These are phyloP conservation scores for Boulengeromyrus knoepffleri DNA, from an alignment of 2,113 vertebrate genomes.

Conservation along the genomic window DNA sequence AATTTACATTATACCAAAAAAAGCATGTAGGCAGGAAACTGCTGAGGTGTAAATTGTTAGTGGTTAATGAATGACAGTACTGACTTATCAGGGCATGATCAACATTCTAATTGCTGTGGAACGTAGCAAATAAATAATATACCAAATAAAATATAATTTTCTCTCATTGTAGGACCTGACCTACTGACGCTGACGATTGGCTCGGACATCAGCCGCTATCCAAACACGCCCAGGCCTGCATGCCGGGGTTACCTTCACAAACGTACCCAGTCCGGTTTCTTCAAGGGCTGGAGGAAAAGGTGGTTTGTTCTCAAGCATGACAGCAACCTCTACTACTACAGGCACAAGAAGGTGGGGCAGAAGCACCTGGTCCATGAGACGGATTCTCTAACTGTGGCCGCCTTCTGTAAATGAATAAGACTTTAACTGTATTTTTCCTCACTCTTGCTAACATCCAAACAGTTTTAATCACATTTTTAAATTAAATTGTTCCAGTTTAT, in stretches of 20 bases:
- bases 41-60: neutral
- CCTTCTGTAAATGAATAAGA: neutral
- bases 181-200: slow-evolving; percentile 73
- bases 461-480: neutral
- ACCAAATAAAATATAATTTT: neutral
- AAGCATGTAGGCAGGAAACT: neutral
- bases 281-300: slow-evolving; percentile 89
- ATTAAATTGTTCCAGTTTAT: neutral
- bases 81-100: neutral
- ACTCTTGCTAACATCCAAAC: neutral
- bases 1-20: neutral
- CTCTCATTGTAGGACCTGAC: slow-evolving; percentile 64
- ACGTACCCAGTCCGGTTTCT: slow-evolving; percentile 70
- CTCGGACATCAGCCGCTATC: slow-evolving; percentile 76
- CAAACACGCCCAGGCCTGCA: slow-evolving; percentile 72
- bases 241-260: slow-evolving; percentile 84
- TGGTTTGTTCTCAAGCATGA: slow-evolving; percentile 85
- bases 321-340: slow-evolving; percentile 77
- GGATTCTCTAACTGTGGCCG: neutral
- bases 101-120: neutral
- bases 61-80: neutral
- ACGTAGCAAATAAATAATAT: neutral
- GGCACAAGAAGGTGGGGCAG: slow-evolving; percentile 75
- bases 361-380: neutral
- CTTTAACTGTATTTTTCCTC: neutral